A percentile compares a stretch with the other conserved stretches of the same genome.
phyloP scores from a whole-genome alignment of 2,797 vertebrate genomes.

The Telmatherina bonti region DNA sequence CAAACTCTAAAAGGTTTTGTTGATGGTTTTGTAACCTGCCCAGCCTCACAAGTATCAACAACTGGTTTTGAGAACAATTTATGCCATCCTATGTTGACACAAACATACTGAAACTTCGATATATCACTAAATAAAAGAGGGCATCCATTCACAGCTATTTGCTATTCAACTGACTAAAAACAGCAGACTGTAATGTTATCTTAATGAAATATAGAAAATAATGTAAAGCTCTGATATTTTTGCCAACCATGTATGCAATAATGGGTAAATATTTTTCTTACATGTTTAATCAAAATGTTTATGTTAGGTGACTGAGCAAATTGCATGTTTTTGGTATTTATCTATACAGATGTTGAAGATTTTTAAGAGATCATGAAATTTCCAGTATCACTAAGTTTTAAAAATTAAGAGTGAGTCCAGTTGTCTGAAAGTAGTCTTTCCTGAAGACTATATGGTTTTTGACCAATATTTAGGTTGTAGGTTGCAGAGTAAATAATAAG shows the following conservation, averaged over 20 bases:
- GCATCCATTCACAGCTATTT: not conserved
- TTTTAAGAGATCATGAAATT: not conserved
- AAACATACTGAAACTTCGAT: not conserved
- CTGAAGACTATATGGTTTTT: not conserved
- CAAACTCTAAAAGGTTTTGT: not conserved
- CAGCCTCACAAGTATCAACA: not conserved
- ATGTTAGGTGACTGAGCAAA: not conserved
- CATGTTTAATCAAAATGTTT: not conserved
- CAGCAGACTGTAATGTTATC: not conserved
- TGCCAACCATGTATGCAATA: not conserved
- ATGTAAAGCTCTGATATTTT: not conserved
- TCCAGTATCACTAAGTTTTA: not conserved
- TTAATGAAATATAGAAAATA: not conserved
- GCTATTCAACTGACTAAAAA: not conserved
- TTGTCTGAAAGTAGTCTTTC: not conserved
- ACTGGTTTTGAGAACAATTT: not conserved
- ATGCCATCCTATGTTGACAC: not conserved
- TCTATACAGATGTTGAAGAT: not conserved
- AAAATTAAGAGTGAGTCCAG: too few relatives aligned
- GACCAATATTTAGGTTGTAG: conserved; percentile 4
- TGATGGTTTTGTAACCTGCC: not conserved
- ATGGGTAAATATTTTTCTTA: not conserved
- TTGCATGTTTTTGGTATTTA: not conserved
- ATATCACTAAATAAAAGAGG: not conserved
- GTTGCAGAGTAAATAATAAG: conserved; percentile 6